Evolutionary conservation across 2,888 invertebrate species (phyloP).

Genomic region (Entomobrya multifasciata): DNA sequence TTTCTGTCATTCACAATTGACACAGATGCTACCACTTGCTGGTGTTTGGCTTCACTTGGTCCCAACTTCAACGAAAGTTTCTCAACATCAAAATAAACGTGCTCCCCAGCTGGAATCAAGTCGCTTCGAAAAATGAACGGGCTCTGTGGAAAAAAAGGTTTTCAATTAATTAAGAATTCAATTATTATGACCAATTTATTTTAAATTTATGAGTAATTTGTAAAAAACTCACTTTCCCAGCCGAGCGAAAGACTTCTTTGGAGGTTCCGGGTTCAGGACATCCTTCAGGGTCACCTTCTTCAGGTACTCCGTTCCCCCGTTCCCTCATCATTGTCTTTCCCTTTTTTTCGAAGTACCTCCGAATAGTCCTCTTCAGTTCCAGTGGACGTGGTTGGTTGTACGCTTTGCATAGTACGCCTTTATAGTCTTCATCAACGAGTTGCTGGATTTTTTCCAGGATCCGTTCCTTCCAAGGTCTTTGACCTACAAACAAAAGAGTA

Average conservation of each 20-base stretch:
- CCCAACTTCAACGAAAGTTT: background rate
- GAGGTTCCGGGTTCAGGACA: background rate
- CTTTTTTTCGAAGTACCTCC: background rate
- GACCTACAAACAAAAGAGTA: no score
- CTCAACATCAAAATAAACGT: background rate
- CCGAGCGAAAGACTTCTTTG: background rate
- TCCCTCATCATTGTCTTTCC: background rate
- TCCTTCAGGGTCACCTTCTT: background rate
- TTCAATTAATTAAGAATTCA: no score
- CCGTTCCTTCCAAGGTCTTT: no score
- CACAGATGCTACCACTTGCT: background rate
- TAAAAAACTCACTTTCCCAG: no score
- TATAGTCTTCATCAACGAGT: background rate
- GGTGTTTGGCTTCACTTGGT: background rate
- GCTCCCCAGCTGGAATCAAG: background rate
- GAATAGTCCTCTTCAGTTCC: background rate
- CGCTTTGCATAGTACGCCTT: background rate
- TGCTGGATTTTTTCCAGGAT: background rate
- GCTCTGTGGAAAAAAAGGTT: background rate
- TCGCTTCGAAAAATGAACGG: conserved; percentile 14
- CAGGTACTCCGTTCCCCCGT: background rate
- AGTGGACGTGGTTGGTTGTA: background rate
- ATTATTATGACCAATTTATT: no score
- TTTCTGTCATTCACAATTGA: background rate
- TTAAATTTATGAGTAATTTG: no score